Conservation (phyloP, 2,797 vertebrate species). For the Cyclopterus lumpus region DNA sequence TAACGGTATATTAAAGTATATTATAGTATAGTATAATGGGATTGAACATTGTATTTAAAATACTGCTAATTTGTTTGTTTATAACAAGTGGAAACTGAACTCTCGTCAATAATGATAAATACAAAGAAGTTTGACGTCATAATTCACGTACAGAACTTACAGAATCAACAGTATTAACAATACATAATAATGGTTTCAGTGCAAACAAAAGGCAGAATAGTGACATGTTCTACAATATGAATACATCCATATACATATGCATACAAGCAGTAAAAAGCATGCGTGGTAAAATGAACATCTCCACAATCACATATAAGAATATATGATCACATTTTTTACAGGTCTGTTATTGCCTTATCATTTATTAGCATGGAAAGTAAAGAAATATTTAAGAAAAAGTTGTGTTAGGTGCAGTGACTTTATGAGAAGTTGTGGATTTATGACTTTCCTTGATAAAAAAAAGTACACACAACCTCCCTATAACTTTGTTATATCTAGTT, state of each 20-base stretch:
- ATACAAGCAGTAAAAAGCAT: background rate
- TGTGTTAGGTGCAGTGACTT: background rate
- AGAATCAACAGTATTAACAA: background rate
- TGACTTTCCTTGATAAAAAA: background rate
- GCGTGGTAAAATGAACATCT: background rate
- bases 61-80: background rate
- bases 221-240: background rate
- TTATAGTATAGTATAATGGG: background rate
- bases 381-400: background rate
- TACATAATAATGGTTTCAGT: background rate
- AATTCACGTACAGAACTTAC: background rate
- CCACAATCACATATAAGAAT: background rate
- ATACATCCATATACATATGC: background rate
- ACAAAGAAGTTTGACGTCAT: background rate
- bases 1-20: too few relatives aligned
- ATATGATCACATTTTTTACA: background rate
- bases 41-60: background rate
- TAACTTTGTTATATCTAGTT: background rate
- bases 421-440: background rate
- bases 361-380: background rate
- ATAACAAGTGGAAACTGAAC: background rate
- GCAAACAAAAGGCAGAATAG: background rate
- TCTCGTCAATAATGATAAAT: background rate
- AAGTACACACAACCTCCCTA: background rate
- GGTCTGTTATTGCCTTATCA: background rate